These are phyloP conservation scores for Leucopsar rothschildi DNA, from an alignment of 2,113 vertebrate genomes.

Conservation along the genomic window DNA sequence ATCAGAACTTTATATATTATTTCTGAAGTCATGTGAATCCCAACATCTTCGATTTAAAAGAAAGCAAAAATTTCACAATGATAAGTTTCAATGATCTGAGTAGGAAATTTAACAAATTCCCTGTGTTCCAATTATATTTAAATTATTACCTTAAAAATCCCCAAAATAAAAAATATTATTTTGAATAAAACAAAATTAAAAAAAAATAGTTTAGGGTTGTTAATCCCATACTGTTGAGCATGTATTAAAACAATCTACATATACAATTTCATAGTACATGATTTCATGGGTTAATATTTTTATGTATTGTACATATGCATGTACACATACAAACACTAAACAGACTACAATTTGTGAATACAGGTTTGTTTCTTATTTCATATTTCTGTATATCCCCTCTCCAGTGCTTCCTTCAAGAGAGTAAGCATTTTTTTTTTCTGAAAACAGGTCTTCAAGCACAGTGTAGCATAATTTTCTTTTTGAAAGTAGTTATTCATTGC, in stretches of 20 bases:
- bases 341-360: neutral
- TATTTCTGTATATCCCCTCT: neutral
- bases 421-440: neutral
- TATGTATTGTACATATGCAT: neutral
- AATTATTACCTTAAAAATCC: neutral
- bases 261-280: neutral
- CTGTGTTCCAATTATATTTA: neutral
- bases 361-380: neutral
- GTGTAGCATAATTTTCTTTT: neutral
- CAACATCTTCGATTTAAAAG: neutral
- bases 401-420: neutral
- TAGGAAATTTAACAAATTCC: neutral
- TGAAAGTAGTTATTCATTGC: neutral
- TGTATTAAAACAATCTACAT: neutral
- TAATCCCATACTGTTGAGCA: neutral
- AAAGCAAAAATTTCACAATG: neutral
- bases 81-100: neutral
- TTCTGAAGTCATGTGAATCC: neutral
- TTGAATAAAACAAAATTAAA: neutral
- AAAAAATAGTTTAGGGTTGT: neutral
- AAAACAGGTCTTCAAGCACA: neutral
- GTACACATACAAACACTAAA: neutral
- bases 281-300: neutral
- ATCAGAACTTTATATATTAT: neutral
- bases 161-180: neutral